Base-by-base conservation (phyloP, 2,797 vertebrate species). In the Halcyon smyrnensis region DNA sequence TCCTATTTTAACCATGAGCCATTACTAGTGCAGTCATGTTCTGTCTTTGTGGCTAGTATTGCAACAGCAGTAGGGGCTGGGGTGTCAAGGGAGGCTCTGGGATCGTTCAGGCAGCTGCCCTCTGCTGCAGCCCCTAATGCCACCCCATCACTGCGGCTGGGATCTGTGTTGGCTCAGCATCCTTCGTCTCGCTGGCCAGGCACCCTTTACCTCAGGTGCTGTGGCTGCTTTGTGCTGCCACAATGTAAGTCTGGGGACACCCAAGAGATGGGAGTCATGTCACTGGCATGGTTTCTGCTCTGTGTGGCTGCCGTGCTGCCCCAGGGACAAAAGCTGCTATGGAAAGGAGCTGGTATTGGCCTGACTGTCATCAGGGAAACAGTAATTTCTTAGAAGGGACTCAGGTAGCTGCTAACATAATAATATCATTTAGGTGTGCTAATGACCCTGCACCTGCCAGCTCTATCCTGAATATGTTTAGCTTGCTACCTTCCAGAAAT, bases 121-220 rank as follows among this genome's bases (percentile, higher is more conserved):
- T 18, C 32, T 50, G 15, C 69, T 37, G 78, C 37, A 78, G 21
- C 27, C 30, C 39, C 51, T 20, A 41, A 32, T 63, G 36, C 11
- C 19, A 14, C 12, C 34, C n/a, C 18, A 4, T 12, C 5, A 0
- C 34, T 48, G 30, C 37, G 50, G 16, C 0, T 6, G 39, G 45
- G 6, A 12, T 0, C 0, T 13, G 8, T 25, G 3, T 68, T 75
- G 39, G 14, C 23, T 19, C 2, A 62, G 11, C 12, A 39, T 4
- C 25, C 24, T 51, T 51, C 23, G 12, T 10, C 14, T 51, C 19
- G 3, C 46, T n/a, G 18, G 20, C 36, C 2, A 2, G 46, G 9
- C 9, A 20, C 6, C 7, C 9, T 24, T 57, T 32, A 48, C 11
- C 20, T 84, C 1, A 0, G 30, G 30, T 14, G 16, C 34, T 1